phyloP scores from a whole-genome alignment of 64 coral and sea anemone genomes.

The Montipora efflorescens region DNA sequence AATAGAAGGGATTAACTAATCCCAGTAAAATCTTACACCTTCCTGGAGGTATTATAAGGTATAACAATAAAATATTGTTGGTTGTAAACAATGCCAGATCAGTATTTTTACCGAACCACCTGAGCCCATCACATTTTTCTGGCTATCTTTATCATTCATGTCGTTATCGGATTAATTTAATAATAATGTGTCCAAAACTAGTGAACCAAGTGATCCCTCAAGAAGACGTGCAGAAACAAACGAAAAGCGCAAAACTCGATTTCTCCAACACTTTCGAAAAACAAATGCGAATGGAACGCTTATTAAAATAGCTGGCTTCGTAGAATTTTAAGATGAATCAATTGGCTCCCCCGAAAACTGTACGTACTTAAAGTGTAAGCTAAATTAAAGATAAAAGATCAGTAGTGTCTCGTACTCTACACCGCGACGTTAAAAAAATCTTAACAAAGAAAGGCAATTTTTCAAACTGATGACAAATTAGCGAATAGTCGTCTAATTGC shows the following conservation, averaged over 20 bases:
- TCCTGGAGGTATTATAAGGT: not conserved
- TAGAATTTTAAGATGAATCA: too few species aligned
- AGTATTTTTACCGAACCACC: constrained; percentile 28
- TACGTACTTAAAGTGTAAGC: too few species aligned
- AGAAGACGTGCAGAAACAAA: not conserved
- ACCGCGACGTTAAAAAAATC: not conserved
- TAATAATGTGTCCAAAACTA: not conserved
- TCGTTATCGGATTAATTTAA: constrained; percentile 3
- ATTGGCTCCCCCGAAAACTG: not conserved
- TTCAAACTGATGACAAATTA: constrained; percentile 22
- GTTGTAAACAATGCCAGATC: not conserved
- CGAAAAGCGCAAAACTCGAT: not conserved
- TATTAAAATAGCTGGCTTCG: too few species aligned
- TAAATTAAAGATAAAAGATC: not conserved
- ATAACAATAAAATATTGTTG: not conserved
- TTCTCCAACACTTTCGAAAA: not conserved
- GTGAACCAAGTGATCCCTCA: not conserved
- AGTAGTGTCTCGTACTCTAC: not conserved
- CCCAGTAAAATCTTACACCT: not conserved
- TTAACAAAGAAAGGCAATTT: not conserved
- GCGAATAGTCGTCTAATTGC: constrained; percentile 28
- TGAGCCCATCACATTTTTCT: constrained; percentile 8
- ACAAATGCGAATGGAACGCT: too few species aligned
- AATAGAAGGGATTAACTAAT: constrained; percentile 5
- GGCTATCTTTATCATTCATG: not conserved